Base-by-base conservation (phyloP, 2,888 invertebrate genomes). In the Atrina japonica region DNA sequence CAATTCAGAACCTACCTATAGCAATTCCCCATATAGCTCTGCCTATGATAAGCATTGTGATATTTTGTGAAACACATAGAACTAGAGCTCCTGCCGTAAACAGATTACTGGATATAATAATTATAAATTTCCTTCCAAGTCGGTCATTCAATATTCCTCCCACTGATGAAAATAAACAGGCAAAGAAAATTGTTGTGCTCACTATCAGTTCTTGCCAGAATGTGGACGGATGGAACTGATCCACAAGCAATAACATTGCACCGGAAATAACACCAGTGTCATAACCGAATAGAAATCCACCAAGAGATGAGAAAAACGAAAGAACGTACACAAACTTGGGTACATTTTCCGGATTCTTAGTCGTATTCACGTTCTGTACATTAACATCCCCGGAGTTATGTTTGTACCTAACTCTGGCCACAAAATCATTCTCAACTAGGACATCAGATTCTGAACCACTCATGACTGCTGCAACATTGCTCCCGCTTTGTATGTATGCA, bases 191-290 rank as follows among this genome's bases (percentile, higher is more conserved):
- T 1, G 92, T 92, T 1, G 87, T 89, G 45, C 91, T 91, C 1
- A 92, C 92, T 40, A 93, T 88, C 2, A 91, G 70, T 82, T 92
- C 92, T 77, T 92, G 91, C 90, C 90, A 90, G 3, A 90, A 61
- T n/a, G 88, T 87, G 40, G 83, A 87, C 55, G 92, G 83, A 3
- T 86, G 40, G 73, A 92, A 92, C 27, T 90, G 82, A 41, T 90
- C 87, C 74, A 88, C 88, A 47, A 88, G 74, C 5, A 90, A 73
- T 6, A 92, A 77, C 89, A 92, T 91, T 1, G 92, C 92, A n/a
- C 92, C 92, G 0, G 92, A 92, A 2, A 93, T 91, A 35, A 93
- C 92, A 6, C 93, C 93, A 0, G 93, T 93, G 80, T 93, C 93
- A 84, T 93, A 93, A 14, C 93, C 93, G 83, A 93, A 93, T 27